phyloP scores from a whole-genome alignment of 2,797 vertebrate genomes.

The Phoeniculus purpureus region DNA sequence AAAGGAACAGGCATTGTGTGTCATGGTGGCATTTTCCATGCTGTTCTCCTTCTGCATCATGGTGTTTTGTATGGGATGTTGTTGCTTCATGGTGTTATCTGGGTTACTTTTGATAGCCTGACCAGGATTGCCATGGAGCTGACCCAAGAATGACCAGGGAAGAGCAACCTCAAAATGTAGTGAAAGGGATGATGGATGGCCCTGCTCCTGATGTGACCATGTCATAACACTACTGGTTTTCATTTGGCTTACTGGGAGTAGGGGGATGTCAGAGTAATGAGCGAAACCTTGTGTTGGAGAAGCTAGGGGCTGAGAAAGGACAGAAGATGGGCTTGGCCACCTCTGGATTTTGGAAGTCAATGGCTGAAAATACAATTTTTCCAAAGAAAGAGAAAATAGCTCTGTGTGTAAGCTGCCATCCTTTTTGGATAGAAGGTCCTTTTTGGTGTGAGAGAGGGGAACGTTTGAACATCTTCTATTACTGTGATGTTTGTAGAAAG shows the following conservation, averaged over 20 bases:
- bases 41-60: background rate
- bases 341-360: background rate
- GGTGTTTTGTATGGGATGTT: background rate
- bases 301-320: background rate
- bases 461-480: background rate
- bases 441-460: background rate
- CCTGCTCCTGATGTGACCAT: background rate
- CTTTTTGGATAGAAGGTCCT: background rate
- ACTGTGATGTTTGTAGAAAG: background rate
- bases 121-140: background rate
- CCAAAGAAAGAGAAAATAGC: background rate
- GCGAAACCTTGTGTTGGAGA: background rate
- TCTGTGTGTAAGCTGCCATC: background rate
- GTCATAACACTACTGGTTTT: background rate
- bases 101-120: background rate
- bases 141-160: background rate
- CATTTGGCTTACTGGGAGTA: background rate
- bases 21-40: background rate
- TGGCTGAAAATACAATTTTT: background rate
- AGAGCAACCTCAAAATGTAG: background rate
- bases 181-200: background rate
- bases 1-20: background rate
- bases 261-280: background rate
- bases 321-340: background rate
- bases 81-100: background rate